These are phyloP conservation scores for Cynodonichthys magdalenae DNA, from an alignment of 2,797 vertebrate genomes.

Conservation along the genomic window DNA sequence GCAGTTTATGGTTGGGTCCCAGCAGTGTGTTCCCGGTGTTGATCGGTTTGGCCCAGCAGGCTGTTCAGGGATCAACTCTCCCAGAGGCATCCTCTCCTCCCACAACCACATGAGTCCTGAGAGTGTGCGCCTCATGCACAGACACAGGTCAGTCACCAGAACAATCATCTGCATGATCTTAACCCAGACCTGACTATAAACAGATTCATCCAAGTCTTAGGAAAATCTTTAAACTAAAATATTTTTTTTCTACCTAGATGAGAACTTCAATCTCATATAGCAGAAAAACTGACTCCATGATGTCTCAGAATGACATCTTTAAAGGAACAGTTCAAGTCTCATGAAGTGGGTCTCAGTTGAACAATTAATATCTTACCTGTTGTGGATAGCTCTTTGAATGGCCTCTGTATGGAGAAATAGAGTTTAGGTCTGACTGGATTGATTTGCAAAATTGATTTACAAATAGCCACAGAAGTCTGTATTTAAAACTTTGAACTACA, in stretches of 20 bases:
- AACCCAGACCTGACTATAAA: background rate
- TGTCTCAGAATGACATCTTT: background rate
- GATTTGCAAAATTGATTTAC: too few species aligned
- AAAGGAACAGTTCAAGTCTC: too few species aligned
- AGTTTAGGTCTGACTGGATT: too few species aligned
- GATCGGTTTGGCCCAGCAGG: slow-evolving; percentile 89
- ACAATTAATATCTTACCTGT: too few species aligned
- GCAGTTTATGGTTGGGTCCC: slow-evolving; percentile 78
- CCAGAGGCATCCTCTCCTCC: slow-evolving; percentile 88
- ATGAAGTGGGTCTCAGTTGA: too few species aligned
- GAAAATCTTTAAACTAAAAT: too few species aligned
- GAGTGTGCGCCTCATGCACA: slow-evolving; percentile 91
- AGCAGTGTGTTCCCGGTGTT: slow-evolving; percentile 91
- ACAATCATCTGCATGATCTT: background rate
- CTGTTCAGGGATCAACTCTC: slow-evolving; percentile 87
- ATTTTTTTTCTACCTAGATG: background rate
- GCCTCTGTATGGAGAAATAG: too few species aligned
- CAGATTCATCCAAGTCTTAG: too few species aligned
- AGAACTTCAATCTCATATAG: background rate
- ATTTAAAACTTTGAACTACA: too few species aligned
- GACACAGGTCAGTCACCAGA: slow-evolving; percentile 85
- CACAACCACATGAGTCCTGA: slow-evolving; percentile 97
- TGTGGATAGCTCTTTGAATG: too few species aligned
- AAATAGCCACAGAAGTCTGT: too few species aligned
- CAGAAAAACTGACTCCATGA: background rate